Base-by-base conservation (phyloP, 2,888 invertebrate species). In the Xanthorhoe spadicearia region DNA sequence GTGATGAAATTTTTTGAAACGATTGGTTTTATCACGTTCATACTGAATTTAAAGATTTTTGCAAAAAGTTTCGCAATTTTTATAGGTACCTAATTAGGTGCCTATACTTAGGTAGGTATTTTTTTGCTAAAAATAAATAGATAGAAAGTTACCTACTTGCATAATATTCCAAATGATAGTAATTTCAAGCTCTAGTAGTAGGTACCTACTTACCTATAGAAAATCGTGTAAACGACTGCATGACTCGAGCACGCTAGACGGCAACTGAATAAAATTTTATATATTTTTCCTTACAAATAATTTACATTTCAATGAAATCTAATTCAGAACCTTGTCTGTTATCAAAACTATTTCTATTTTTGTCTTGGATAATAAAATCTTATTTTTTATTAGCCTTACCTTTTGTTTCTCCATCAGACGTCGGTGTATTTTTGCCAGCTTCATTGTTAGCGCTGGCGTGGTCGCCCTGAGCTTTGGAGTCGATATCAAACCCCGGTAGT, bases 391-490 rank as follows among this genome's bases (percentile, higher is more conserved):
- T 17, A 18, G 23, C 35, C 15, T 28, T 62, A 54, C 49, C 64
- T 62, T 57, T 55, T 19, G 38, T 19, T 66, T 63, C 51, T 50
- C 32, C 63, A 15, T 61, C 70, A 46, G 55, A n/a, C n/a, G n/a
- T 66, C 18, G 61, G n/a, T 10, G 49, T 18, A 23, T 10, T 62
- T 53, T 66, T 55, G 9, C 54, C 18, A 61, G 66, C 54, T 23
- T 60, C 51, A 23, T 23, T 58, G 53, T 72, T 67, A 61, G 70
- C 60, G 5, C 69, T 71, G 6, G 75, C 70, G 67, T 81, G 77
- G 71, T 91, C 90, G 9, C 91, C 91, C 66, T 86, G 83, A 43
- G 89, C 90, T 70, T 80, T 82, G 0, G 69, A 69, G 75, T 89
- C 89, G 7, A 77, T 68, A 61, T 81, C 79, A 10, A 72, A 50